Percentiles rank a stretch among this genome's conserved stretches.
Conservation (phyloP, 1,140 invertebrate genomes). For the Drosophila athabasca region DNA sequence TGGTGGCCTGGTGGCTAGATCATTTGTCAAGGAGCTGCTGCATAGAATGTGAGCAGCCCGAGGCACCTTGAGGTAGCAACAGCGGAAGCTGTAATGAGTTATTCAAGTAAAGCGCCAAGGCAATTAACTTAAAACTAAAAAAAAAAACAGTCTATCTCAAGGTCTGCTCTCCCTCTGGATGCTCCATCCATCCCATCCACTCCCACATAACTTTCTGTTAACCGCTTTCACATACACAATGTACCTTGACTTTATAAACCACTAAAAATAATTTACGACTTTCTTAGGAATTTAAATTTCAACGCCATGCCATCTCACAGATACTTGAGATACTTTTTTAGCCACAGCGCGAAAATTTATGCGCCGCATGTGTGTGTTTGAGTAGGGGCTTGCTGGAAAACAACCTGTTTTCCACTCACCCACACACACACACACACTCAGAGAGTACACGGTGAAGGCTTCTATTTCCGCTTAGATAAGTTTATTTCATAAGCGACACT, state of each 20-base stretch:
- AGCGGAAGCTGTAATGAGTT: slow-evolving; percentile 82
- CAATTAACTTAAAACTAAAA: slow-evolving; percentile 49
- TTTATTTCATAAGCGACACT: slow-evolving; percentile 82
- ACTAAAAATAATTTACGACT: slow-evolving; percentile 82
- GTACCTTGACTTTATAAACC: slow-evolving; percentile 73
- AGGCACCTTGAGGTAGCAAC: slow-evolving; percentile 19
- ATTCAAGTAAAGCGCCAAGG: slow-evolving; percentile 66
- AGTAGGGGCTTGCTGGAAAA: slow-evolving; percentile 48
- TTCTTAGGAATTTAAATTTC: slow-evolving; percentile 79
- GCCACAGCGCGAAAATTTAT: slow-evolving; percentile 66
- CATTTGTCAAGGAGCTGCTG: slow-evolving; percentile 71
- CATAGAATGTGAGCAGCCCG: slow-evolving; percentile 67
- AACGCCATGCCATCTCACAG: slow-evolving; percentile 59
- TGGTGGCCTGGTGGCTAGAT: slow-evolving; percentile 56
- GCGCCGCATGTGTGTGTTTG: slow-evolving; percentile 46
- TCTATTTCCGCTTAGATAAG: slow-evolving; percentile 82
- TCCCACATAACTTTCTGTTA: slow-evolving; percentile 40
- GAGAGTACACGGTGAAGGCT: slow-evolving; percentile 28
- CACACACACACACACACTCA: slow-evolving; percentile 41
- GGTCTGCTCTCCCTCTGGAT: slow-evolving; percentile 11
- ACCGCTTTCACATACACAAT: slow-evolving; percentile 51
- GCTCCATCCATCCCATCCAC: slow-evolving; percentile 10
- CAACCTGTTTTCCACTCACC: slow-evolving; percentile 65
- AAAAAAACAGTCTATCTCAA: slow-evolving; percentile 15
- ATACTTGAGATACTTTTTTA: slow-evolving; percentile 69